Evolutionary conservation across 1,140 invertebrate species (phyloP), one percentile per base, ranked within the genome.

Genomic region (Planococcus citri): DNA sequence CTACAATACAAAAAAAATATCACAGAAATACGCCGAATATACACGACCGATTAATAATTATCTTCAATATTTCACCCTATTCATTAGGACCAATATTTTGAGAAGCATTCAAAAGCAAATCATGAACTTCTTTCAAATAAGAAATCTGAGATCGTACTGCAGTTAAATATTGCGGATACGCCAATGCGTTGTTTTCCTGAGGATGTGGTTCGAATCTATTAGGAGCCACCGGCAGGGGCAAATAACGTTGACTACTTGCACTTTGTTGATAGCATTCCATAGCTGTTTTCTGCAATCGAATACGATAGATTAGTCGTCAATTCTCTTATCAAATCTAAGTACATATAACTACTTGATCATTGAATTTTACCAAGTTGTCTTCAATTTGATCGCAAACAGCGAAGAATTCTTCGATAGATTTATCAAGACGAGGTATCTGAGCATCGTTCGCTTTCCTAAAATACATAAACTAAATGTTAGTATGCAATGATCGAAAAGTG

Each of bases 371-470:
- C 81, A 97, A 83, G 78, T 94, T 88, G 10, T 95, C 78, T 79
- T 97, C 94, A 75, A 95, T 92, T 81, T 95, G 93, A 80, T 97
- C 94, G 80, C 93, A 95, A 61, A 94, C 86, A 0, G 92, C 90
- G 77, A 93, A 96, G 76, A 96, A 95, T 75, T 96, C 93, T 80
- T 97, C 94, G 74, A 95, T 82, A 75, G 89, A 87, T 78, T 93
- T 94, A 75, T 97, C 94, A 81, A 95, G 94, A 69, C 90, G 82
- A 10, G 79, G 75, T 71, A 83, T 83, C 57, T 85, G 81, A 60
- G 85, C 82, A 73, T 93, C 89, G 17, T 87, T 82, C 0, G 84
- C 83, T 82, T 94, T 94, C 14, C 90, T 88, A 84, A 84, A 71
- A 73, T 74, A 72, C 77, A 79, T 4, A 20, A 20, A 60, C 4